Base-by-base conservation (phyloP, 2,797 vertebrate genomes). In the Labroides dimidiatus region DNA sequence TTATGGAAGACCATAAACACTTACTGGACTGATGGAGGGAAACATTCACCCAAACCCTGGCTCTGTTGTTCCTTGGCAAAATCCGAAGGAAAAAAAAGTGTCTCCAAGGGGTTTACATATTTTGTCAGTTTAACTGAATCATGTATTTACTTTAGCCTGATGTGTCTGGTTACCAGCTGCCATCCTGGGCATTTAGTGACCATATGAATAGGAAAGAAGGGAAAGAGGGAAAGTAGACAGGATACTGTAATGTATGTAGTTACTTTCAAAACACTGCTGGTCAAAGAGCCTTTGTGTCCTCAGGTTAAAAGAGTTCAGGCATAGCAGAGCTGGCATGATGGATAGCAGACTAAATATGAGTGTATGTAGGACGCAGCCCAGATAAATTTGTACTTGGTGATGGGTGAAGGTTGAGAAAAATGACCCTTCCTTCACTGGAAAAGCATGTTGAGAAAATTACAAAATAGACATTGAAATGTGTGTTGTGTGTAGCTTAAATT, bases 211-310 rank as follows among this genome's bases (percentile, higher is more conserved):
- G 20, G 66, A 60, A 57, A 76, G 78, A 79, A 20, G 44, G 60
- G 84, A 79, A 63, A 27, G 54, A 44, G 42, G 51, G 48, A 63
- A 72, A 67, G 69, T 65, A 72, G 80, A 83, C 72, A 81, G 84
- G 70, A 84, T 82, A 75, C 72, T 55, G 49, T 81, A 85, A 72
- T 59, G 80, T 84, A 78, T 89, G 81, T 76, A 67, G 81, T 92
- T 87, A 84, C 90, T 72, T 71, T 91, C 76, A 87, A 91, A 93
- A 93, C 83, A 89, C 43, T 27, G 36, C 77, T 73, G 67, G 72
- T 91, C 85, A 92, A 92, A 88, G 89, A 84, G 69, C 51, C 84
- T 87, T 92, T 92, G 87, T 92, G 86, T 86, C 65, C 63, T 64
- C 55, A 65, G 71, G 61, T 80, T 74, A 69, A 80, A 79, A 64